Evolutionary conservation across 2,888 invertebrate species (phyloP).

Genomic region (Lasioglossum figueresi): DNA sequence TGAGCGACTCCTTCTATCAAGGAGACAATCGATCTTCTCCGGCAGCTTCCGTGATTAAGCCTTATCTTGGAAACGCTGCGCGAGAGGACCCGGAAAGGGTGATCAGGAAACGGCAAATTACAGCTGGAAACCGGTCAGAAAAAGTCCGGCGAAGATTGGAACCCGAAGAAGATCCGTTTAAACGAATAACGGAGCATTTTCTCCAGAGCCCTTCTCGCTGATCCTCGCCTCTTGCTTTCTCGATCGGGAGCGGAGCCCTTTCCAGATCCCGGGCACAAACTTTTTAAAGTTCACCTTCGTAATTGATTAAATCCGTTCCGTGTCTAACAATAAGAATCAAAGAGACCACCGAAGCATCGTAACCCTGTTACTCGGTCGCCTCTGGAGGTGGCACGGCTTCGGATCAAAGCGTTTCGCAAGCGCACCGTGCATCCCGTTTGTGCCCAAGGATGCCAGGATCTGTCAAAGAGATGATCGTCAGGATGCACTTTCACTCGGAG

Average conservation of each 20-base stretch:
- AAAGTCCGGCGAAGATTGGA: neutral
- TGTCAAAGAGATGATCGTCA: conserved; percentile 41
- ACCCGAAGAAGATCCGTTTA: neutral
- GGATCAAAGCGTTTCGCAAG: conserved; percentile 20
- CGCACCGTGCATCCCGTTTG: neutral
- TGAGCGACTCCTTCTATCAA: conserved; percentile 54
- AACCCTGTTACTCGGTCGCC: neutral
- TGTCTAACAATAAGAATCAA: neutral
- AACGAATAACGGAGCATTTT: neutral
- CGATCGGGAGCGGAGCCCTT: neutral
- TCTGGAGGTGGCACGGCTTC: conserved; percentile 6
- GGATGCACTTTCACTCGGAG: conserved; percentile 44
- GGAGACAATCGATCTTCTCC: conserved; percentile 61
- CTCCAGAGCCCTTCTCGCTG: neutral
- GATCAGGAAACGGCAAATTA: conserved; percentile 18
- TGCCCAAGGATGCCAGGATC: conserved; percentile 38
- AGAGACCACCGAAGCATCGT: neutral
- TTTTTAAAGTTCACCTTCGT: neutral
- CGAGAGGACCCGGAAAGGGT: conserved; percentile 1
- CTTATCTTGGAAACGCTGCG: conserved; percentile 14
- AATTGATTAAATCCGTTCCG: conserved; percentile 5
- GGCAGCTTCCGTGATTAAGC: conserved; percentile 56
- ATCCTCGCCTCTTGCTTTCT: neutral
- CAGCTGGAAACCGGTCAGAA: neutral
- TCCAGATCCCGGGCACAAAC: neutral